Base-by-base conservation (phyloP, 2,113 vertebrate genomes). In the Mixornis gularis region DNA sequence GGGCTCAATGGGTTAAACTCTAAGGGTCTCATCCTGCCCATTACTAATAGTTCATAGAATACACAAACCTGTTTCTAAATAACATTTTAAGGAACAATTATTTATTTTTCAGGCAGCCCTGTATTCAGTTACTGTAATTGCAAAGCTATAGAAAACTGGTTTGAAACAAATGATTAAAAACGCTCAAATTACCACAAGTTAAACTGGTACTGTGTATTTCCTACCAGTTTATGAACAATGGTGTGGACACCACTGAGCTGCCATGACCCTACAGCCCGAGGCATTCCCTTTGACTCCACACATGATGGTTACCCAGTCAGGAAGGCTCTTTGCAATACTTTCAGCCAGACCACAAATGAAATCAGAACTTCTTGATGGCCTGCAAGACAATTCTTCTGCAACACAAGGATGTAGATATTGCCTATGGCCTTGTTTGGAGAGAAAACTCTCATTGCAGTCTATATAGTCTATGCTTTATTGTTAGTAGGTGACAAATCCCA, bases 201-300 rank as follows among this genome's bases (percentile, higher is more conserved):
- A 69, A 56, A 13, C 12, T 8, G 6, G 17, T 46, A 58, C 17
- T 46, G 27, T 11, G 0, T 24, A 29, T 27, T 55, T 74, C 48
- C 60, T 40, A 55, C 3, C n/a, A n/a, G 19, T 82, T 76, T 30
- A n/a, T 34, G 36, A 86, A 20, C 27, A 65, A 14, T 0, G 0
- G 7, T 1, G 1, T 19, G 52, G 63, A 66, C 11, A 25, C 20
- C 4, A 6, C 52, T 2, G 18, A 73, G 24, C 18, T 68, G 34
- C 24, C n/a, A n/a, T 3, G 15, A 12, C 11, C 49, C 59, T 9
- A 53, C 27, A 53, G 22, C 24, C 51, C 63, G 71, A 36, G 21
- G 3, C 41, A 49, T 49, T 79, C 59, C 48, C 32, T 65, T 58
- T 58, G 63, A 17, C n/a, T 46, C 55, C 32, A 19, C 22, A 58